Evolutionary conservation across 2,888 invertebrate species (phyloP).

Genomic region (Siphlonurus alternatus): DNA sequence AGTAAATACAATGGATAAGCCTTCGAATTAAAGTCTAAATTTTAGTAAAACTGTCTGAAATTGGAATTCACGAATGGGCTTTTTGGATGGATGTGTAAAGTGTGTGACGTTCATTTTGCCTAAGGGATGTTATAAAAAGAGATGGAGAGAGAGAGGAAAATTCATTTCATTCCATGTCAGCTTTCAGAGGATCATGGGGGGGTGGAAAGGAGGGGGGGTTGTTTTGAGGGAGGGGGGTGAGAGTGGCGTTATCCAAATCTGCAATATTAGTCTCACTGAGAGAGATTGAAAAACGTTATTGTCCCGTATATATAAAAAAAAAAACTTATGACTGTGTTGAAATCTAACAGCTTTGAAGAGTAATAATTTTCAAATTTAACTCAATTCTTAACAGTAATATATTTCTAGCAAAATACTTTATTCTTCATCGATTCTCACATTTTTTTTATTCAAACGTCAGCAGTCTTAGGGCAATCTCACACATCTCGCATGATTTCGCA

Average conservation of each 20-base stretch:
- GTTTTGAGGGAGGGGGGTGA: neutral
- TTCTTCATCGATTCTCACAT: neutral
- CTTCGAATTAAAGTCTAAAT: slow-evolving; percentile 23
- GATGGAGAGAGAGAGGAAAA: neutral
- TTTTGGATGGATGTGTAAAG: neutral
- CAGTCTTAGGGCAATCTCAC: neutral
- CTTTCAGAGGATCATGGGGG: neutral
- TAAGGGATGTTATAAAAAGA: neutral
- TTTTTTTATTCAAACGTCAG: neutral
- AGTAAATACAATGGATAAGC: slow-evolving; percentile 26
- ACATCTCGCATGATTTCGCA: no score
- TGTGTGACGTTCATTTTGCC: neutral
- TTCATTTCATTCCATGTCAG: neutral
- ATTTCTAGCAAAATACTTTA: neutral
- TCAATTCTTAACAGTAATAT: neutral
- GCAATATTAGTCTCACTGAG: neutral
- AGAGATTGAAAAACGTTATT: neutral
- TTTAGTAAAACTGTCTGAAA: neutral
- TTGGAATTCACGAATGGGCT: neutral
- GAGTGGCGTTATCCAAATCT: neutral
- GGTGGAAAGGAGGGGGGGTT: slow-evolving; percentile 2
- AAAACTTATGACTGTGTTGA: neutral
- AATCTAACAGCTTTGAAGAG: neutral
- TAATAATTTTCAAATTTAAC: neutral
- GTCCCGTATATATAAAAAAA: no score